phyloP scores from a whole-genome alignment of 2,113 vertebrate species.

The Panthera uncia region DNA sequence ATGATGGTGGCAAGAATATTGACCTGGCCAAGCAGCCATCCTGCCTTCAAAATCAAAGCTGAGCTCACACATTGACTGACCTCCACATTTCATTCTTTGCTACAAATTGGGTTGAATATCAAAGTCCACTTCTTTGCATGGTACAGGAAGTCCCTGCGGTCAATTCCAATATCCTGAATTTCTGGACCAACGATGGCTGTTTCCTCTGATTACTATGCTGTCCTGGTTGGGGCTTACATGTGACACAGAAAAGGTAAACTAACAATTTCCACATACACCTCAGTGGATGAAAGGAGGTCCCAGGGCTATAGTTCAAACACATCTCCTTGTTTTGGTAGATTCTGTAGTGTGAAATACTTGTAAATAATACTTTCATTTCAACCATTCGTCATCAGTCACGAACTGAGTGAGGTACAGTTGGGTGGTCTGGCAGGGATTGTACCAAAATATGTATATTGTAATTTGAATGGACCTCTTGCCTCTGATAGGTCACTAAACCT shows the following conservation, averaged over 20 bases:
- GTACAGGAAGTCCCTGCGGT: background rate
- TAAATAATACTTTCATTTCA: background rate
- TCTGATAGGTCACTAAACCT: background rate
- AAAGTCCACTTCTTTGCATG: background rate
- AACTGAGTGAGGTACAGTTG: background rate
- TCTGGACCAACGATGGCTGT: background rate
- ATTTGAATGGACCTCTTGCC: background rate
- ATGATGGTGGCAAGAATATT: background rate
- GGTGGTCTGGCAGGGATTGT: fast-evolving
- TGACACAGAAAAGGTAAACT: background rate
- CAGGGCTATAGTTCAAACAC: background rate
- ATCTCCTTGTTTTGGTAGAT: background rate
- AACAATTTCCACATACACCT: background rate
- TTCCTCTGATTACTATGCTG: background rate
- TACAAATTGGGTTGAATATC: no score
- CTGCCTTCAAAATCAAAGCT: background rate
- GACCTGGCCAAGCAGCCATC: no score
- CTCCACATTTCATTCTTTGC: background rate
- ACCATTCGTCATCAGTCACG: no score
- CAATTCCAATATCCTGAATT: background rate
- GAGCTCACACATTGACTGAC: background rate
- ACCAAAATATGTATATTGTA: background rate
- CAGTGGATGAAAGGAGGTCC: no score
- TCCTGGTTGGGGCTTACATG: background rate
- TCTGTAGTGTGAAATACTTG: fast-evolving